These are phyloP conservation scores for Gymnocypris eckloni DNA, from an alignment of 2,797 vertebrate species.

Conservation along the genomic window DNA sequence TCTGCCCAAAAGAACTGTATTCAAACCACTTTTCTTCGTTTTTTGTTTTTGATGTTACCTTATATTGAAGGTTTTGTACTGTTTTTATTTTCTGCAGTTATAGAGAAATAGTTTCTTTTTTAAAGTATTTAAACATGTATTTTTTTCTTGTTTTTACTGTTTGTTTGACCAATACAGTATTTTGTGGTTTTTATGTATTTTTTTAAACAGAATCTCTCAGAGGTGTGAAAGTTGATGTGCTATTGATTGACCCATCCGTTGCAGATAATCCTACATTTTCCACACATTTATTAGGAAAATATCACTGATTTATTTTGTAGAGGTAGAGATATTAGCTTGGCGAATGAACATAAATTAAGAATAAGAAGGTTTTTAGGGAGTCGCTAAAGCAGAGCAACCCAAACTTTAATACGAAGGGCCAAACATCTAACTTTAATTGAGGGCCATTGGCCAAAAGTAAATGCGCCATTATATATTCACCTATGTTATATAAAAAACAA, in stretches of 20 bases:
- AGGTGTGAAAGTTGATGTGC: conserved; percentile 7
- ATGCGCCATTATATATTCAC: not conserved
- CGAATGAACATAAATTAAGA: not conserved
- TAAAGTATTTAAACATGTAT: not conserved
- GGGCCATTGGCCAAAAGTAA: not conserved
- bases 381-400: not conserved
- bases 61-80: not conserved
- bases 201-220: not conserved
- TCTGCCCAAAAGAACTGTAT: conserved; percentile 13
- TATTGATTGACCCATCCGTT: not conserved
- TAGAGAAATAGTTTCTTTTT: not conserved
- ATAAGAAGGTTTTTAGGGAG: not conserved
- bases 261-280: not conserved
- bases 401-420: not conserved
- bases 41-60: not conserved
- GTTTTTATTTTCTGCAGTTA: not conserved
- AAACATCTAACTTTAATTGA: not conserved
- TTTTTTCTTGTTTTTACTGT: not conserved
- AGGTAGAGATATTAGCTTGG: not conserved
- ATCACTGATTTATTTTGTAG: not conserved
- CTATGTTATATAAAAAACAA: not conserved
- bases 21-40: not conserved
- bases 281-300: not conserved
- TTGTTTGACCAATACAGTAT: not conserved
- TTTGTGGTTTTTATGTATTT: not conserved